Evolutionary conservation across 2,113 vertebrate species (phyloP), one percentile per base, ranked within the genome.

Genomic region (Cololabis saira): DNA sequence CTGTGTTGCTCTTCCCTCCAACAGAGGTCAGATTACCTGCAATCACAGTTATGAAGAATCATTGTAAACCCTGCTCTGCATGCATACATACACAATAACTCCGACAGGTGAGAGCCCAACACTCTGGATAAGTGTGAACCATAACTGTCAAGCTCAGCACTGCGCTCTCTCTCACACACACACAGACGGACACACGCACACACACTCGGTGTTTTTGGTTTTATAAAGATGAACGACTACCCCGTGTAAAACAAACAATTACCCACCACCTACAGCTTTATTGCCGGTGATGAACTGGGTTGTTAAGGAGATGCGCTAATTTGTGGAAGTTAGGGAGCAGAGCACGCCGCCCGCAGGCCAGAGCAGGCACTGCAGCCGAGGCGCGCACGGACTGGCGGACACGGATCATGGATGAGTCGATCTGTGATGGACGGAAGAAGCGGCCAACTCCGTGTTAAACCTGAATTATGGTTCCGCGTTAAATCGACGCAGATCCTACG

Each of bases 331-430:
- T 21, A 43, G 61, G 71, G 62, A 80, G 61, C 22, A 19, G 48
- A 71, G 55, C 66, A 78, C 88, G 78, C 88, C 88, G 63, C 91
- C 83, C 72, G 60, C 80, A 85, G 85, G 86, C 77, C 74, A 42
- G 61, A 64, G 58, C 43, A 79, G 61, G 76, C 83, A 82, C 71
- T 83, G 74, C 75, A 17, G 1, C 17, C 2, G 15, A 8, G 48
- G 73, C 70, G 76, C 65, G 61, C 67, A 15, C 58, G 18, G 48
- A 43, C 47, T 51, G 12, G 44, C 40, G 60, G 40, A 44, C 30
- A 48, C 21, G 19, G 44, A 27, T 53, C 54, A 10, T n/a, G 50
- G 44, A 63, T 42, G 71, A 78, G 74, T 71, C 63, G 42, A 48
- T 40, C 54, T 66, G 50, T 75, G 65, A 69, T 48, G 14, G 53